Percentiles rank a stretch among this genome's conserved stretches.
These are phyloP conservation scores for Oscheius sp. DNA, from an alignment of 2,888 invertebrate genomes.

Conservation along the genomic window DNA sequence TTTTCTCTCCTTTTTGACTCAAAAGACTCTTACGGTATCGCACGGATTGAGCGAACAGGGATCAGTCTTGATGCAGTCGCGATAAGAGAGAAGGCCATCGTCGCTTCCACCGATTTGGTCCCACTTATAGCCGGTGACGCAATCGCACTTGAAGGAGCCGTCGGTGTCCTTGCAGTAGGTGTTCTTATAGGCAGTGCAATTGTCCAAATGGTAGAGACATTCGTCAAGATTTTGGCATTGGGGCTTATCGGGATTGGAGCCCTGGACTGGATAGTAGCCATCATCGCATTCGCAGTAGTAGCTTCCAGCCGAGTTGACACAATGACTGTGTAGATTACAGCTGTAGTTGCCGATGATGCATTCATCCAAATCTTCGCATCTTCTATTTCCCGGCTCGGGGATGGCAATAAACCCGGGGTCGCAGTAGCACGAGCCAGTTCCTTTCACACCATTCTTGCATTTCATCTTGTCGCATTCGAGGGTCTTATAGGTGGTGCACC, in stretches of 20 bases:
- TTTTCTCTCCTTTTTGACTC: too few species aligned
- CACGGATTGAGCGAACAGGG: background rate
- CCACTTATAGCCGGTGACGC: background rate
- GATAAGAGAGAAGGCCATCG: background rate
- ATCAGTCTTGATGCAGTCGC: background rate
- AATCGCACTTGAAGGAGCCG: constrained; percentile 13
- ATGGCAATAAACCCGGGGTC: constrained; percentile 25
- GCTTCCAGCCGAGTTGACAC: background rate
- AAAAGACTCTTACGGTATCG: background rate
- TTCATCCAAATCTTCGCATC: constrained; percentile 18
- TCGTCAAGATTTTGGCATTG: constrained; percentile 8
- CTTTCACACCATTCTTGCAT: background rate
- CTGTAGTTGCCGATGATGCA: background rate
- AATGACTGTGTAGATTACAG: background rate
- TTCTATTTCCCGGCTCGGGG: background rate
- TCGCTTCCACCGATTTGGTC: constrained; percentile 19
- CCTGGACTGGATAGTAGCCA: background rate
- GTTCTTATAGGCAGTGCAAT: background rate
- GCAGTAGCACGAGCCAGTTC: constrained; percentile 30
- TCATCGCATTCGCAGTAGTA: background rate
- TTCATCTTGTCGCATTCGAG: background rate
- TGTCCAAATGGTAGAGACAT: background rate
- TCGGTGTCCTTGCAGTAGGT: constrained; percentile 2
- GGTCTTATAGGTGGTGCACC: constrained; percentile 5
- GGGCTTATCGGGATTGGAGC: background rate